These are phyloP conservation scores for Limnephilus marmoratus DNA, from an alignment of 2,888 invertebrate species.

Conservation along the genomic window DNA sequence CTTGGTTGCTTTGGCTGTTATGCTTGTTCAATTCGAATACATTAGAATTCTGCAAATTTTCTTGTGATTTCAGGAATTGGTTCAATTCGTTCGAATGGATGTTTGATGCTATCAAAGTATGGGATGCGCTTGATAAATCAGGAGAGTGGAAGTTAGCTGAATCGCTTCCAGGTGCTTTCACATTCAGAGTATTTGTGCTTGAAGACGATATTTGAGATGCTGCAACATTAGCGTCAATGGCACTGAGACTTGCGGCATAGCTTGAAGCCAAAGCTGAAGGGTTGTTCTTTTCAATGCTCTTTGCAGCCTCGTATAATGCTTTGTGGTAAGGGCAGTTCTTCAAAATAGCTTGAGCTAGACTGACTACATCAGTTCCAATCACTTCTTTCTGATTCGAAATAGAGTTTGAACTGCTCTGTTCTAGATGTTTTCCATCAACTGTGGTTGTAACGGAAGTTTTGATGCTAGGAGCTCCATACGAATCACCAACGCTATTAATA, in stretches of 20 bases:
- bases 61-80: conserved; percentile 15
- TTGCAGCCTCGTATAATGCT: conserved; percentile 75
- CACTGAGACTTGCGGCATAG: conserved; percentile 77
- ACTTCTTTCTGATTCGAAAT: conserved; percentile 29
- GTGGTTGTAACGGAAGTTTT: conserved; percentile 72
- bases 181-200: conserved; percentile 67
- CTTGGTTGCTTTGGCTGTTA: neutral
- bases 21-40: conserved; percentile 11
- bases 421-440: conserved; percentile 72
- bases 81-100: conserved; percentile 55
- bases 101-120: conserved; percentile 69
- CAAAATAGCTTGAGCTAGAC: conserved; percentile 73
- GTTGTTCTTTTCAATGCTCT: conserved; percentile 69
- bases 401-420: conserved; percentile 40
- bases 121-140: conserved; percentile 71
- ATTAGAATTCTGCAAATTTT: conserved; percentile 36
- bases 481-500: conserved; percentile 75
- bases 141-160: conserved; percentile 70
- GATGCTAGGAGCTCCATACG: conserved; percentile 74
- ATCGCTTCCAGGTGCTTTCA: conserved; percentile 69
- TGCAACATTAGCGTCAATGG: conserved; percentile 75
- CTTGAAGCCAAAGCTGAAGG: conserved; percentile 76
- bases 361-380: conserved; percentile 63
- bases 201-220: conserved; percentile 65
- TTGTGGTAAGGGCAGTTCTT: conserved; percentile 77